Base-by-base conservation (phyloP, 2,113 vertebrate species). In the Varanus komodoensis region DNA sequence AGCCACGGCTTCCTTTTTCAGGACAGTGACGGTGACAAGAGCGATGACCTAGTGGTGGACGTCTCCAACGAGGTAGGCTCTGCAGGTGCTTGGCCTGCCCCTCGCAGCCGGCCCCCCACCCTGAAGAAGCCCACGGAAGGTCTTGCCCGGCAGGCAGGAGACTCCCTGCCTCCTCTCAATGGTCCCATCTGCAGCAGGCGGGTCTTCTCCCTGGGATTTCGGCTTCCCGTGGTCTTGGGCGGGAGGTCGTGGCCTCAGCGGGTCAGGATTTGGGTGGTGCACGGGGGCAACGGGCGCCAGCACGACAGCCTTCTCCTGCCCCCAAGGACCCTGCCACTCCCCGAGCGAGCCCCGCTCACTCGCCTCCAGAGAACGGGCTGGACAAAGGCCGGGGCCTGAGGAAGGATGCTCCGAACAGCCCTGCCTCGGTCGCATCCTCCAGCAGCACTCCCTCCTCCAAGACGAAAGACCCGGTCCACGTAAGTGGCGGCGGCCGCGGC, bases 11-110 rank as follows among this genome's bases (percentile, higher is more conserved):
- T 3, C 89, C 6, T 4, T 0, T 95, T 92, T 75, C 96, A 99
- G 99, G 99, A 99, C 97, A 99, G 99, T 23, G 99, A 99, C 0
- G 99, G 99, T 12, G 99, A 99, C 97, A 99, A 99, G 94, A 99
- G 99, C 21, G 99, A 99, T 0, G 99, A 99, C 94, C 93, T 99
- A 90, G 99, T 99, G 91, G 99, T 99, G 19, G 99, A 99, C 0
- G 99, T 99, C 82, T 99, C 99, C 92, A 99, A 99, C 0, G 99
- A 99, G 98, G 99, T 99, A 95, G 96, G 96, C 29, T 3, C 38
- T 19, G 52, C 38, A 1, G 61, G 0, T 11, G 15, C 74, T 32
- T n/a, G 3, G 38, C 25, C 34, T 6, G 19, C 25, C 9, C 0
- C 29, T 69, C 3, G 2, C 32, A 7, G 12, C 75, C 52, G 77